Evolutionary conservation across 2,888 invertebrate species (phyloP).

Genomic region (Lydus trimaculatus): DNA sequence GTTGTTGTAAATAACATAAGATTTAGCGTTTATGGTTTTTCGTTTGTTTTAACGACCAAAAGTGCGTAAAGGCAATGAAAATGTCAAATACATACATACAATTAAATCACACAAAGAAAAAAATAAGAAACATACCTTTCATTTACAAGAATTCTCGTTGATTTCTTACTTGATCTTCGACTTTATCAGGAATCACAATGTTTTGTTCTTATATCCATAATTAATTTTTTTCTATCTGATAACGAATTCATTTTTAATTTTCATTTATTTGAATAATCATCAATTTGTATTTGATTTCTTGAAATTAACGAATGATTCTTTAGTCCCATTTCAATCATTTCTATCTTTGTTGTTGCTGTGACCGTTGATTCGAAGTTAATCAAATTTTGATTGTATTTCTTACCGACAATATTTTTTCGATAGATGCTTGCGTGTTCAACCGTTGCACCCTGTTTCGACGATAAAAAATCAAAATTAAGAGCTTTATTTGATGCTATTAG

Average conservation of each 20-base stretch:
- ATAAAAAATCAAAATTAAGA: too few species aligned
- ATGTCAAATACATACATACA: too few species aligned
- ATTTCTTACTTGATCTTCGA: background rate
- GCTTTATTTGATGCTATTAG: too few species aligned
- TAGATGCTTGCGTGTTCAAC: slow-evolving; percentile 49
- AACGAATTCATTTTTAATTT: slow-evolving; percentile 19
- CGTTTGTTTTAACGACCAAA: too few species aligned
- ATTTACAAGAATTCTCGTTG: background rate
- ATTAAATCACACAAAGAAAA: too few species aligned
- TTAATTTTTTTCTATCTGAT: slow-evolving; percentile 6
- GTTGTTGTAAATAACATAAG: too few species aligned
- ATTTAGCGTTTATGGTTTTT: too few species aligned
- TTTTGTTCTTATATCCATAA: slow-evolving; percentile 9
- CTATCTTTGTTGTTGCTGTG: slow-evolving; percentile 30
- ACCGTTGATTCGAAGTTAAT: slow-evolving; percentile 40
- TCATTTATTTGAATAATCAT: slow-evolving; percentile 47
- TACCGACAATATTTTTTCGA: slow-evolving; percentile 47
- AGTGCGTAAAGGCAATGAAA: too few species aligned
- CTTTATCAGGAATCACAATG: background rate
- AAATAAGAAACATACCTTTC: background rate
- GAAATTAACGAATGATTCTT: slow-evolving; percentile 39
- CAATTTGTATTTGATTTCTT: slow-evolving; percentile 42
- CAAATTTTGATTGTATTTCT: slow-evolving; percentile 47
- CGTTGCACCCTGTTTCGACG: slow-evolving; percentile 46
- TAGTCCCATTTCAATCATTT: slow-evolving; percentile 37